Conservation (phyloP, 2,113 vertebrate species). For the Nymphicus hollandicus region DNA sequence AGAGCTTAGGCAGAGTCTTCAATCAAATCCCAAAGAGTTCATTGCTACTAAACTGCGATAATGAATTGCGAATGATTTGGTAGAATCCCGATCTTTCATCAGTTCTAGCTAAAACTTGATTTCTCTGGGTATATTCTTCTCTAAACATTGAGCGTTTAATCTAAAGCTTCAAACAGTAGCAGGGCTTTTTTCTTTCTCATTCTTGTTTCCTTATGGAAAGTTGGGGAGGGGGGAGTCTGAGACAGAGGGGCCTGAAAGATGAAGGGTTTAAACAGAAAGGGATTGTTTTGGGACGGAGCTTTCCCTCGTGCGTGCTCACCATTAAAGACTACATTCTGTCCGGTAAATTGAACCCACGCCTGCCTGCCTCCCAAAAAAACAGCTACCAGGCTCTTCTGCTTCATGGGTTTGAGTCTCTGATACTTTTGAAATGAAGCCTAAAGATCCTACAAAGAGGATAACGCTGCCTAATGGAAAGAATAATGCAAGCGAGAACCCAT, state of each 20-base stretch:
- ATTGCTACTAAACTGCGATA: neutral
- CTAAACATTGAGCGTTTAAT: neutral
- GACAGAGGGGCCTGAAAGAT: constrained; percentile 2
- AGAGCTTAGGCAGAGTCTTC: neutral
- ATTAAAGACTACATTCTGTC: constrained; percentile 14
- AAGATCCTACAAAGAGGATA: constrained; percentile 52
- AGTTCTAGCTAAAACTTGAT: neutral
- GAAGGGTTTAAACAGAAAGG: constrained; percentile 31
- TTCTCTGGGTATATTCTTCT: neutral
- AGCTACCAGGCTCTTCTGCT: constrained; percentile 7
- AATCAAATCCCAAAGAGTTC: neutral
- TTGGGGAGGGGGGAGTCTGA: neutral
- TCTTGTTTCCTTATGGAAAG: neutral
- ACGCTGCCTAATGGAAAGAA: constrained; percentile 44
- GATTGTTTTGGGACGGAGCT: constrained; percentile 53
- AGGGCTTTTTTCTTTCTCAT: neutral
- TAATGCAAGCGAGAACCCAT: constrained; percentile 33
- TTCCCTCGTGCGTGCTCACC: constrained; percentile 16
- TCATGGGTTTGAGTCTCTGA: constrained; percentile 38
- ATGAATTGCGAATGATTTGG: neutral
- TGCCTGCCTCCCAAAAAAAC: constrained; percentile 14
- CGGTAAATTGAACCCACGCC: constrained; percentile 37
- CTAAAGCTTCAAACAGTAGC: neutral
- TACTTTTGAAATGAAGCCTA: constrained; percentile 50
- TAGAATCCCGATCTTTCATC: neutral